These are phyloP conservation scores for Zoanthus solanderi DNA, from an alignment of 92 coral and sea anemone species.

Conservation along the genomic window DNA sequence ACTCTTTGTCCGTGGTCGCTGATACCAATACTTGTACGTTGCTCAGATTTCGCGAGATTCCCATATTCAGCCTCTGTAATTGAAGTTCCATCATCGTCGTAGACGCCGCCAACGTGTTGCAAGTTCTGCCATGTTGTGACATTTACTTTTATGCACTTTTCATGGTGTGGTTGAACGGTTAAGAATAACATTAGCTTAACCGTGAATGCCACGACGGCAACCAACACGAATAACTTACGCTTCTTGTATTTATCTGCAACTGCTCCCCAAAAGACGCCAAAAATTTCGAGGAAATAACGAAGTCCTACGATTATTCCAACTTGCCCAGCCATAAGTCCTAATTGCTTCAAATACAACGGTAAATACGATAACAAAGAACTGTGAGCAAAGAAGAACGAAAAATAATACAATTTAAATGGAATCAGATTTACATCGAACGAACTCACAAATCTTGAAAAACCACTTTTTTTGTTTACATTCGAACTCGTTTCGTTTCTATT, in stretches of 20 bases:
- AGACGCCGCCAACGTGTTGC: background rate
- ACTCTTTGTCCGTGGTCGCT: background rate
- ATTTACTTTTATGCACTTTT: constrained; percentile 44
- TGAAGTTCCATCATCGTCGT: background rate
- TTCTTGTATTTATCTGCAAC: constrained; percentile 56
- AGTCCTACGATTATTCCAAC: constrained; percentile 56
- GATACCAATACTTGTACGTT: background rate
- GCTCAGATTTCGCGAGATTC: background rate
- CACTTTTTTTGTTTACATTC: background rate
- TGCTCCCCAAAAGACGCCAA: constrained; percentile 62
- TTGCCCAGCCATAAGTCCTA: constrained; percentile 55
- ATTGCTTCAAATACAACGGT: constrained; percentile 61
- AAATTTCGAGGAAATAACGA: constrained; percentile 55
- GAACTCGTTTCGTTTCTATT: background rate
- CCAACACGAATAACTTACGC: constrained; percentile 50
- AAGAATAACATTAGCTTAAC: constrained; percentile 45
- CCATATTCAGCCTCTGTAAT: background rate
- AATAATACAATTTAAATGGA: constrained; percentile 54
- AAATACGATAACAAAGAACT: constrained; percentile 54
- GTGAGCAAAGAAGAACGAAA: constrained; percentile 60
- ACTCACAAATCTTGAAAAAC: background rate
- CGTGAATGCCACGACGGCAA: constrained; percentile 55
- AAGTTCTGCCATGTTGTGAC: background rate
- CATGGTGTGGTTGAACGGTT: constrained; percentile 49
- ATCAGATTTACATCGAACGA: constrained; percentile 52